Conservation (phyloP, 2,888 invertebrate genomes). For the Busseola fusca region DNA sequence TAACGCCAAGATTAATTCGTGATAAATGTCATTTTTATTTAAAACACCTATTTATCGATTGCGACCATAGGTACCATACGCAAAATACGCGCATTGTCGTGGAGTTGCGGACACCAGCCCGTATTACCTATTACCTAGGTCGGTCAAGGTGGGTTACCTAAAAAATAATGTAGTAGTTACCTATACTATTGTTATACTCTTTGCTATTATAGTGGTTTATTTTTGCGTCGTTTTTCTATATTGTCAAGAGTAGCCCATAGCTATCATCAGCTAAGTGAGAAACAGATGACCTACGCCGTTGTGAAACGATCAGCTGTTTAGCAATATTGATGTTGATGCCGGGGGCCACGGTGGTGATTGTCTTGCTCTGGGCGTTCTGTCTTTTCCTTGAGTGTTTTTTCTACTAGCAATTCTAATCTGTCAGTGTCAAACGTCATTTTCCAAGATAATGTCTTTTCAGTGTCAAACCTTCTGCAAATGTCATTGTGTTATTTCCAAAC, state of each 20-base stretch:
- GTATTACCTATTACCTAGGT: too few species aligned
- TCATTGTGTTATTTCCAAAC: slow-evolving; percentile 1
- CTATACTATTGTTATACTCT: too few species aligned
- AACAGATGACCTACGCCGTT: background rate
- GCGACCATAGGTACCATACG: too few species aligned
- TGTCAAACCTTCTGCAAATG: slow-evolving; percentile 11
- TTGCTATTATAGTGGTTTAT: background rate
- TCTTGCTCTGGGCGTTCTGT: background rate
- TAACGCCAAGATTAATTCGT: too few species aligned
- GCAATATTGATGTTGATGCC: background rate
- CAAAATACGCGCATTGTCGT: too few species aligned
- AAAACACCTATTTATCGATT: too few species aligned
- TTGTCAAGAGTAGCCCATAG: background rate
- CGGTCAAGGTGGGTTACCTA: too few species aligned
- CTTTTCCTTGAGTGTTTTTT: background rate
- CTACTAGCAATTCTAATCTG: slow-evolving; percentile 1
- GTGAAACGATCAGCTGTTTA: background rate
- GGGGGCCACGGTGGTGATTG: background rate
- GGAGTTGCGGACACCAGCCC: too few species aligned
- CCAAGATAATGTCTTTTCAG: slow-evolving; percentile 9
- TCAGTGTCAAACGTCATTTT: background rate
- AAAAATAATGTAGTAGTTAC: too few species aligned
- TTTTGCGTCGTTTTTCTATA: background rate
- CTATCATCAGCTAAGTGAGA: background rate
- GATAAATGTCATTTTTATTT: too few species aligned